phyloP scores from a whole-genome alignment of 1,140 invertebrate genomes.

The Drosophila neocordata region DNA sequence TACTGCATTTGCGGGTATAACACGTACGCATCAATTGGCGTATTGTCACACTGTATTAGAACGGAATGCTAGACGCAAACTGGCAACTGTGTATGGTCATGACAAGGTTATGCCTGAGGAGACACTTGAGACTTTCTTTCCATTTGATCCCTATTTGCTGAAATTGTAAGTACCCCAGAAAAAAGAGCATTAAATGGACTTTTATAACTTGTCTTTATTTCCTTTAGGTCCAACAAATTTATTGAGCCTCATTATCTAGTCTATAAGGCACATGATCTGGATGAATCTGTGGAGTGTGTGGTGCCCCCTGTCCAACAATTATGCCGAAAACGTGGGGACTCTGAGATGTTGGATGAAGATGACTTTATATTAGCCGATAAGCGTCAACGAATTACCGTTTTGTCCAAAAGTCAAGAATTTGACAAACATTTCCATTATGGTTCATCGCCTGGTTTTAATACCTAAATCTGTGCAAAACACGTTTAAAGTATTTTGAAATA shows the following conservation, averaged over 20 bases:
- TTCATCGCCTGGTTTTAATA: slow-evolving; percentile 62
- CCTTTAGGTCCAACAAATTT: slow-evolving; percentile 54
- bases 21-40: slow-evolving; percentile 93
- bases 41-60: slow-evolving; percentile 96
- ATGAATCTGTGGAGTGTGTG: slow-evolving; percentile 30
- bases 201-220: slow-evolving; percentile 5
- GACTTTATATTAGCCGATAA: slow-evolving; percentile 77
- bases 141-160: slow-evolving; percentile 91
- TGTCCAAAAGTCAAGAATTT: slow-evolving; percentile 64
- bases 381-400: slow-evolving; percentile 60
- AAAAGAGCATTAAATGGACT: slow-evolving; percentile 34
- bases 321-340: slow-evolving; percentile 79
- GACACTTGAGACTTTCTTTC: slow-evolving; percentile 89
- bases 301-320: slow-evolving; percentile 8
- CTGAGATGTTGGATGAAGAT: slow-evolving; percentile 75
- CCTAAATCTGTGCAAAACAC: slow-evolving; percentile 19
- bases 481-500: slow-evolving; percentile 3
- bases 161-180: slow-evolving; percentile 65
- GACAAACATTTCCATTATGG: slow-evolving; percentile 68
- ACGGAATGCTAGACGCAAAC: slow-evolving; percentile 88
- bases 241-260: slow-evolving; percentile 54
- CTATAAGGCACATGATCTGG: slow-evolving; percentile 55
- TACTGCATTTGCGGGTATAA: slow-evolving; percentile 92
- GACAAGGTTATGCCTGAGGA: slow-evolving; percentile 82
- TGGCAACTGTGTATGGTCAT: slow-evolving; percentile 85